These are phyloP conservation scores for Crax fasciolata DNA, from an alignment of 2,797 vertebrate species.

Conservation along the genomic window DNA sequence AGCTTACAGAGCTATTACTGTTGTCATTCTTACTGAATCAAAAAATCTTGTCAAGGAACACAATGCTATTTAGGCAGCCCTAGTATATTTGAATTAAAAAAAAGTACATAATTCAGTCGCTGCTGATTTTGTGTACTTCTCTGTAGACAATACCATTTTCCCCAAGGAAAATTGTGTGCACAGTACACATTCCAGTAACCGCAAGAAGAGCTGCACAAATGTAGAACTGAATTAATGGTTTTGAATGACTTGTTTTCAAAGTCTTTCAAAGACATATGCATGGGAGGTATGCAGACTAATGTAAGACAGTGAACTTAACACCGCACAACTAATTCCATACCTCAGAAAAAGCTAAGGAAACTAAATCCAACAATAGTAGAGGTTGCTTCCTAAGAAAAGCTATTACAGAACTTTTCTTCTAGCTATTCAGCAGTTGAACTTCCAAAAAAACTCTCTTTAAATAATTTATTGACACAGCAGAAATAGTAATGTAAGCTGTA, in stretches of 20 bases:
- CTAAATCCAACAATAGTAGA: not conserved
- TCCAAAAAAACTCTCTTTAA: not conserved
- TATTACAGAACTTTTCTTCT: not conserved
- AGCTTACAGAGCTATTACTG: conserved; percentile 17
- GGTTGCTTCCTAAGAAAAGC: not conserved
- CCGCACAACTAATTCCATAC: not conserved
- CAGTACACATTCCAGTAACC: not conserved
- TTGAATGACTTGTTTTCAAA: not conserved
- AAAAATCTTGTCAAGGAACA: not conserved
- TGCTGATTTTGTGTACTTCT: conserved; percentile 10
- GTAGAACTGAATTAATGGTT: not conserved
- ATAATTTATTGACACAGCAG: not conserved
- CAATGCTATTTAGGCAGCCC: conserved; percentile 36
- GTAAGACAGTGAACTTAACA: not conserved
- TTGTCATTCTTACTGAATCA: conserved; percentile 33
- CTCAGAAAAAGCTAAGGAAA: not conserved
- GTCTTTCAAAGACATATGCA: not conserved
- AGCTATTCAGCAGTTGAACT: not conserved
- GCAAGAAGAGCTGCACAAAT: not conserved
- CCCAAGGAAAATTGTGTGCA: not conserved
- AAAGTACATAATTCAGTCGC: not conserved
- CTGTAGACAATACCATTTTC: not conserved
- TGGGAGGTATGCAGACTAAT: not conserved
- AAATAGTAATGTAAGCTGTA: not conserved
- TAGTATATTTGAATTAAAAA: conserved; percentile 32